Evolutionary conservation across 2,113 vertebrate species (phyloP).

Genomic region (Pteruthius melanotis): DNA sequence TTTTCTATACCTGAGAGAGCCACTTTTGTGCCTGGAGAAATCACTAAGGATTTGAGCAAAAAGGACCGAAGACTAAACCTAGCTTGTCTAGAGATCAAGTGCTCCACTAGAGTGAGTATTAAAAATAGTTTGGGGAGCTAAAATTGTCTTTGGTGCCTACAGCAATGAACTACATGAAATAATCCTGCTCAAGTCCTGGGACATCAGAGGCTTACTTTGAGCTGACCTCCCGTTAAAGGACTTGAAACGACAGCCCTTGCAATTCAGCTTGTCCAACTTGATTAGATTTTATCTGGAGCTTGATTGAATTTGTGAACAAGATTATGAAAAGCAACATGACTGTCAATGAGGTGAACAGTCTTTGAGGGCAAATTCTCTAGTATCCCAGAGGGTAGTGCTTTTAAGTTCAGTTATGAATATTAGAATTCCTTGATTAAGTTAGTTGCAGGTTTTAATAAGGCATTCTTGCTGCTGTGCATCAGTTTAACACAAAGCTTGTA

Average conservation of each 20-base stretch:
- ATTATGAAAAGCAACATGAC: conserved; percentile 32
- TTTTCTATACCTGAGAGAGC: background rate
- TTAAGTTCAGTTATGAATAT: background rate
- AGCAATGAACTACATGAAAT: background rate
- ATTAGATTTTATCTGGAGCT: conserved; percentile 50
- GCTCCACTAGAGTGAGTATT: background rate
- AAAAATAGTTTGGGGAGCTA: background rate
- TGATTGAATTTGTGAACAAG: conserved; percentile 38
- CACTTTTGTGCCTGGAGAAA: background rate
- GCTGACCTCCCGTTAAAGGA: background rate
- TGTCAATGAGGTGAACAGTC: background rate
- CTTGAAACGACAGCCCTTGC: background rate
- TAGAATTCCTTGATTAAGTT: background rate
- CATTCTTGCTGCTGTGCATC: background rate
- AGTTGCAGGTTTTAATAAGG: background rate
- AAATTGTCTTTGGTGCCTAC: background rate
- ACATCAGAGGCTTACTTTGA: conserved; percentile 8
- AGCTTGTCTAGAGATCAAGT: background rate
- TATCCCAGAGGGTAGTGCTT: background rate
- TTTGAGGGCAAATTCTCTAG: background rate
- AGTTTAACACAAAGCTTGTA: background rate
- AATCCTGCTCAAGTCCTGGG: background rate
- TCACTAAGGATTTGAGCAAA: background rate
- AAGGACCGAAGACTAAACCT: background rate
- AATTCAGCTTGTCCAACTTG: conserved; percentile 14